Percentiles rank a stretch among this genome's conserved stretches.
phyloP scores from a whole-genome alignment of 1,140 invertebrate species.

The Yoshiicerus persimilis region DNA sequence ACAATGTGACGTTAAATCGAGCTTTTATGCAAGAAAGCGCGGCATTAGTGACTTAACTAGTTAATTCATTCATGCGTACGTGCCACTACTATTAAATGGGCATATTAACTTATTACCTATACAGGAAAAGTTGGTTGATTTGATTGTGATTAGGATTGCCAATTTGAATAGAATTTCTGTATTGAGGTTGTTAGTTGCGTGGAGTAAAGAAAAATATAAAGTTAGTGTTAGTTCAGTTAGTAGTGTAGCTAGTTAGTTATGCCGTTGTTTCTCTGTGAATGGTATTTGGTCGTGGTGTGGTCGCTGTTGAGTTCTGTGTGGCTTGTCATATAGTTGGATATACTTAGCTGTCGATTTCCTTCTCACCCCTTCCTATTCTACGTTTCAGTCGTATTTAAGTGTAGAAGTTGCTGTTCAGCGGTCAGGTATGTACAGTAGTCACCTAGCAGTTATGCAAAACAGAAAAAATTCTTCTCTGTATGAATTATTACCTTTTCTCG shows the following conservation, averaged over 20 bases:
- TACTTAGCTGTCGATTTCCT: constrained; percentile 2
- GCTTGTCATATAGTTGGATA: not conserved
- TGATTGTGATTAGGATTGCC: not conserved
- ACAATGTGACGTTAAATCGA: too few species aligned
- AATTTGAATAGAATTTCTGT: not conserved
- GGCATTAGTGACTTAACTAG: too few species aligned
- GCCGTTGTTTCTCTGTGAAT: not conserved
- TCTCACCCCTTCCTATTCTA: not conserved
- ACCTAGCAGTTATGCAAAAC: not conserved
- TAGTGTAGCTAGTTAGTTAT: not conserved
- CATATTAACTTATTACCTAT: not conserved
- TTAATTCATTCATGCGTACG: not conserved
- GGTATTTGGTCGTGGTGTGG: not conserved
- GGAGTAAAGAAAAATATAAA: not conserved
- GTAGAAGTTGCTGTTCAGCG: not conserved
- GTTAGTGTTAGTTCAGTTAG: not conserved
- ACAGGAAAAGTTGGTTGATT: not conserved
- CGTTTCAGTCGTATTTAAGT: not conserved
- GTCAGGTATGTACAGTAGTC: not conserved
- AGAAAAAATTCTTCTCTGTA: not conserved
- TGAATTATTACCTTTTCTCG: not conserved
- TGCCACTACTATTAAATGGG: not conserved
- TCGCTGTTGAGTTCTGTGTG: not conserved
- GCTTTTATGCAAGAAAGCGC: too few species aligned
- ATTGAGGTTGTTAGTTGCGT: not conserved